Evolutionary conservation across 2,888 invertebrate species (phyloP).

Genomic region (Dynastes maya): DNA sequence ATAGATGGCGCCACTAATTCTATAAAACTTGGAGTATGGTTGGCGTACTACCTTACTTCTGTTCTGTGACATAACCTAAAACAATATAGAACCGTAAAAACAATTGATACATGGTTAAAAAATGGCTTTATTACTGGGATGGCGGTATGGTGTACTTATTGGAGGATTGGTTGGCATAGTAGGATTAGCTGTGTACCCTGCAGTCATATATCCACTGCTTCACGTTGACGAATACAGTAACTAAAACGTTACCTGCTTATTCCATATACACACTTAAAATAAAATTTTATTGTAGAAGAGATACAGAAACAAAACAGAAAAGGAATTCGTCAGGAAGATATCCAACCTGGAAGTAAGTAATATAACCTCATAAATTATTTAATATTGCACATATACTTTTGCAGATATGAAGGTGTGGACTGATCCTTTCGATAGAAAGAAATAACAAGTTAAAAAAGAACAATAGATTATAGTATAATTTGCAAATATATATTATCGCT

Average conservation of each 20-base stretch:
- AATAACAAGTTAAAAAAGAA: conserved; percentile 54
- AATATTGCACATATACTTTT: conserved; percentile 56
- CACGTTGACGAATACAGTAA: conserved; percentile 76
- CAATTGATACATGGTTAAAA: conserved; percentile 40
- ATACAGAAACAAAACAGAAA: conserved; percentile 71
- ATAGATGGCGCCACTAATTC: too few relatives aligned
- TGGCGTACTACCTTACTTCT: too few relatives aligned
- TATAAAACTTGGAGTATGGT: too few relatives aligned
- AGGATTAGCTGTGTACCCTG: conserved; percentile 74
- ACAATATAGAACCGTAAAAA: too few relatives aligned
- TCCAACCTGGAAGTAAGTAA: conserved; percentile 75
- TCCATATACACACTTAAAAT: conserved; percentile 35
- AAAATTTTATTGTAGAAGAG: conserved; percentile 65
- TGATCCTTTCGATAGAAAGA: conserved; percentile 72
- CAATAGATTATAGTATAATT: conserved; percentile 24
- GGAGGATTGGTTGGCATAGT: conserved; percentile 74
- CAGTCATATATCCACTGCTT: conserved; percentile 76
- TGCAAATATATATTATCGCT: conserved; percentile 30
- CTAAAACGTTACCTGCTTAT: conserved; percentile 55
- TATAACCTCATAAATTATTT: conserved; percentile 5
- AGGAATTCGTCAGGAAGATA: conserved; percentile 72
- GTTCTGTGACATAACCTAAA: too few relatives aligned
- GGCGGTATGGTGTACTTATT: conserved; percentile 74
- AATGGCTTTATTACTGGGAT: conserved; percentile 69
- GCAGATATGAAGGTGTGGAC: conserved; percentile 74